These are phyloP conservation scores for Sylvilagus bachmani DNA, from an alignment of 2,113 vertebrate species.

Conservation along the genomic window DNA sequence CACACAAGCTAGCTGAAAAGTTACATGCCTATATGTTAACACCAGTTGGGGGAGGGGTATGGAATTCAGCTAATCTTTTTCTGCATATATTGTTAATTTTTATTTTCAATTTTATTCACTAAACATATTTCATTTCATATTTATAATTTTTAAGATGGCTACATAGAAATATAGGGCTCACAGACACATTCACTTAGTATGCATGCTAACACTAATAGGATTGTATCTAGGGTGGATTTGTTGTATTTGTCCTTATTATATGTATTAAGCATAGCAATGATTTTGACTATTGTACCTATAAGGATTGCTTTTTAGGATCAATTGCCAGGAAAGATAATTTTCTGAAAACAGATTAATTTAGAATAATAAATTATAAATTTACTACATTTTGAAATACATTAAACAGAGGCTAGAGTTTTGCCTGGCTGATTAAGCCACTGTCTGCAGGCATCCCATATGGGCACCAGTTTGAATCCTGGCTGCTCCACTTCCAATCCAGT, in stretches of 20 bases:
- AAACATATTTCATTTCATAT: not conserved
- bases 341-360: not conserved
- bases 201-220: conserved; percentile 45
- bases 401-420: no score
- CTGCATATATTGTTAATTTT: not conserved
- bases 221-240: conserved; percentile 70
- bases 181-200: conserved; percentile 62
- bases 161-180: conserved; percentile 44
- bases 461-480: no score
- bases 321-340: conserved; percentile 22
- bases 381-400: not conserved
- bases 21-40: not conserved
- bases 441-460: no score
- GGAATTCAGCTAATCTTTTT: not conserved
- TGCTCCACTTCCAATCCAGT: no score
- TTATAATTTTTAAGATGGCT: not conserved
- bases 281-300: conserved; percentile 54
- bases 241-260: conserved; percentile 67
- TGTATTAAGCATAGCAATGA: conserved; percentile 52
- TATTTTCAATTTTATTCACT: not conserved
- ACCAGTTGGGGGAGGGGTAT: fast-evolving
- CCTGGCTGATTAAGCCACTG: no score
- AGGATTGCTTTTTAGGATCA: not conserved
- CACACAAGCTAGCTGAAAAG: not conserved
- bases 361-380: not conserved